Evolutionary conservation across 2,888 invertebrate genomes (phyloP), one percentile per base, ranked within the genome.

Genomic region (Arctia plantaginis): DNA sequence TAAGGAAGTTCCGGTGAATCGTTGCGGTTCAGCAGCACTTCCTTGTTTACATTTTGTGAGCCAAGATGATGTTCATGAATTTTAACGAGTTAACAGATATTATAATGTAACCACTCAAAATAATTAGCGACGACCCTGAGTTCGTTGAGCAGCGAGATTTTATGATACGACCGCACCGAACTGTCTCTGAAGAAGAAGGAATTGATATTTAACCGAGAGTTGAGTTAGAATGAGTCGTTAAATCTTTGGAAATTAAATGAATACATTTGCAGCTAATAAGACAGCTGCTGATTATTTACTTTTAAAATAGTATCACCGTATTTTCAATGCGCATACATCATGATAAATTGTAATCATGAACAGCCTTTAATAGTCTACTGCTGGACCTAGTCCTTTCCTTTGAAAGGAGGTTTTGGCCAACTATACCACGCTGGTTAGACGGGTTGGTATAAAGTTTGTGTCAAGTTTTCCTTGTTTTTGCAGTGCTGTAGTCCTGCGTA

Each of bases 11-110:
- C 30, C 4, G 39, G 62, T 41, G 62, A 41, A 51, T 69, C 39
- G 39, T 35, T 12, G 35, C 39, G 69, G 55, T 15, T 39, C 41
- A 30, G n/a, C 44, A 41, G 27, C 27, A 73, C 39, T 73, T 73
- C 69, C 69, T 69, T 70, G 59, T 73, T 69, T 69, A 55, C 30
- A 27, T 71, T 64, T 65, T 65, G 59, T 73, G 59, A 69, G 66
- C 33, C 30, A 55, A 68, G 47, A 69, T 18, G 66, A 59, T 69
- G 23, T 39, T 44, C 65, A 73, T 70, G n/a, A 66, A 44, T 74
- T 44, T 71, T 51, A 71, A 77, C 69, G 69, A 77, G 71, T 76
- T 80, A 39, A 59, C 20, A 64, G 66, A 76, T 77, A 44, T 62
- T 71, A 64, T 59, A 66, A 72, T 67, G 77, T 55, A 71, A 35